These are phyloP conservation scores for Drosophila peninsularis DNA, from an alignment of 2,888 invertebrate species.

Conservation along the genomic window DNA sequence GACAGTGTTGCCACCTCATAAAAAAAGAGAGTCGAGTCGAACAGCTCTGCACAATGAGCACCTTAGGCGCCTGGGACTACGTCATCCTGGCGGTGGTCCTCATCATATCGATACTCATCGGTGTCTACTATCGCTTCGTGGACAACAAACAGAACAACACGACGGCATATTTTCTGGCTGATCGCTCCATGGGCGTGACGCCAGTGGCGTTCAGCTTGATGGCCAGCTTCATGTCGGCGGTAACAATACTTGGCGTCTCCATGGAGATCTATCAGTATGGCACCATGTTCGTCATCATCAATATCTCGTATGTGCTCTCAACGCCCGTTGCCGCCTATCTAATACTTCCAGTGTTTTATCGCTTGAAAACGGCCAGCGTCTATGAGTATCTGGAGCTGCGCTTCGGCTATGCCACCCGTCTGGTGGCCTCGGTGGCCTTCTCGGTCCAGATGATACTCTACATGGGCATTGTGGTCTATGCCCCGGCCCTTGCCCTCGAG, in stretches of 20 bases:
- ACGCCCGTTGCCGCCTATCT: slow-evolving; percentile 91
- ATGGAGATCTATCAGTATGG: slow-evolving; percentile 94
- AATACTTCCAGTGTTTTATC: slow-evolving; percentile 94
- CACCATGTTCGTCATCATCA: slow-evolving; percentile 91
- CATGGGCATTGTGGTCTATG: slow-evolving; percentile 96
- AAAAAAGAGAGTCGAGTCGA: background rate
- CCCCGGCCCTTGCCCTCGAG: slow-evolving; percentile 95
- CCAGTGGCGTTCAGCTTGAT: slow-evolving; percentile 95
- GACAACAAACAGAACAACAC: slow-evolving; percentile 94
- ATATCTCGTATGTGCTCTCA: slow-evolving; percentile 90
- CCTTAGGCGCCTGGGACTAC: slow-evolving; percentile 90
- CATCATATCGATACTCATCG: slow-evolving; percentile 90
- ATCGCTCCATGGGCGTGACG: slow-evolving; percentile 90
- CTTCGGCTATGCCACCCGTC: slow-evolving; percentile 91
- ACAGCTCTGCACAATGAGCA: slow-evolving; percentile 47
- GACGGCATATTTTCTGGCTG: slow-evolving; percentile 93
- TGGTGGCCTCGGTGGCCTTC: slow-evolving; percentile 93
- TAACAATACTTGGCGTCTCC: slow-evolving; percentile 94
- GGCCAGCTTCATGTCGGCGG: slow-evolving; percentile 97
- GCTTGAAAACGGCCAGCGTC: slow-evolving; percentile 92
- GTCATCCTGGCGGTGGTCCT: slow-evolving; percentile 90
- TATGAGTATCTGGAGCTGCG: slow-evolving; percentile 96
- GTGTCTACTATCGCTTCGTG: slow-evolving; percentile 93
- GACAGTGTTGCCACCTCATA: slow-evolving; percentile 5
- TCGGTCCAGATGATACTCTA: slow-evolving; percentile 95